Base-by-base conservation (phyloP, 2,113 vertebrate genomes). In the Narcine bancroftii region DNA sequence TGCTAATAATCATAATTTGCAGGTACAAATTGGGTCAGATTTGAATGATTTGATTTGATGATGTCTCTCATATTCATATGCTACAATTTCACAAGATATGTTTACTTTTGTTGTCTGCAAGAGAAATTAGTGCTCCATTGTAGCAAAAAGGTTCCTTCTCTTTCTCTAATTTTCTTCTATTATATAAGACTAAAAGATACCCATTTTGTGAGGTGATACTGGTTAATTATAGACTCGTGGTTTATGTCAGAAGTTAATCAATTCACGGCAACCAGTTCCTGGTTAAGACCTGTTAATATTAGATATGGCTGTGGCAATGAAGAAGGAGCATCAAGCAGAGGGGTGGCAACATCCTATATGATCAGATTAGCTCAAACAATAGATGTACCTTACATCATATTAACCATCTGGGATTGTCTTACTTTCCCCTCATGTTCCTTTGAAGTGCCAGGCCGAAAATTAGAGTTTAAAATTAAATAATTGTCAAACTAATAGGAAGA, bases 1-100 rank as follows among this genome's bases (percentile, higher is more conserved):
- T n/a, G 5, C 50, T 85, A 85, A 85, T 85, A 85, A 85, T 36
- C 26, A 85, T 85, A 56, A 87, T 60, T 87, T 87, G 17, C 50
- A 36, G 15, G 19, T 87, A 36, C 53, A 63, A 83, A 60, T 56
- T 39, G 53, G 33, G 53, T 87, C 81, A 36, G 56, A 63, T 60
- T 87, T 87, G 53, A 83, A 87, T 33, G 53, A 81, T 33, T 81
- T 81, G 47, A 50, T 60, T 60, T 60, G 2, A 36, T 87, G 13
- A 11, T 36, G 33, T 87, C 29, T 56, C 29, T 21, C 60, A 87
- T 87, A 87, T 13, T 33, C 53, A 60, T 63, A 56, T n/a, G 53
- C 21, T n/a, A n/a, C 81, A 60, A 60, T 87, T 63, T 87, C 17
- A n/a, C 50, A 83, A 83, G 47, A 47, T 17, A 29, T 26, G 47